Evolutionary conservation across 2,888 invertebrate species (phyloP).

Genomic region (Eupelmus urozonus): DNA sequence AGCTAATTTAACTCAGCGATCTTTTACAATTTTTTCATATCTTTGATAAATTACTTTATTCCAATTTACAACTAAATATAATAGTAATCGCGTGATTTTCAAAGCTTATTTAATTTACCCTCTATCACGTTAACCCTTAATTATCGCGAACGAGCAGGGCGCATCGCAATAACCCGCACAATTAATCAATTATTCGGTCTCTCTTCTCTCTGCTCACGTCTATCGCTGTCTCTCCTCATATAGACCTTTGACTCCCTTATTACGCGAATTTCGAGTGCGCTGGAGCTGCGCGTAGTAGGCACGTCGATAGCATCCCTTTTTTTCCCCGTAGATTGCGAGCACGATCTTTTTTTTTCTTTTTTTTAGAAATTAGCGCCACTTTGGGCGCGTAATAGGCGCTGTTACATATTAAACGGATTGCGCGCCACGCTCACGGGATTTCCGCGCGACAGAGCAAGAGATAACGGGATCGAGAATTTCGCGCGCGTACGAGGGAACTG

Average conservation of each 20-base stretch:
- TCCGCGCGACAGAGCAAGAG: not conserved
- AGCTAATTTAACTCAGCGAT: not conserved
- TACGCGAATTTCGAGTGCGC: slow-evolving; percentile 15
- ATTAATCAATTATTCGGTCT: too few species aligned
- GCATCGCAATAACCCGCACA: too few species aligned
- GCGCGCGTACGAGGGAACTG: too few species aligned
- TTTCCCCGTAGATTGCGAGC: not conserved
- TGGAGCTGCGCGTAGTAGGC: not conserved
- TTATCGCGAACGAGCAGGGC: too few species aligned
- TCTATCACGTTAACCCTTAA: too few species aligned
- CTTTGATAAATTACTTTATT: not conserved
- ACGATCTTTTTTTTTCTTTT: not conserved
- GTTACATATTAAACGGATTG: slow-evolving; percentile 29
- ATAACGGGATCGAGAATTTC: slow-evolving; percentile 26
- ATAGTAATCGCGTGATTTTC: not conserved
- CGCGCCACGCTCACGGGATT: not conserved
- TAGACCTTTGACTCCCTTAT: not conserved
- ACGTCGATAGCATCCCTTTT: slow-evolving; percentile 11
- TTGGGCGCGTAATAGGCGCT: slow-evolving; percentile 16
- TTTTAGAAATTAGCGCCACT: slow-evolving; percentile 14
- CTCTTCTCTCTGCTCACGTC: not conserved
- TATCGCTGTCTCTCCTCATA: not conserved
- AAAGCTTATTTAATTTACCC: too few species aligned
- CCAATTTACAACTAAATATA: not conserved
- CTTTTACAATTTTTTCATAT: not conserved